Evolutionary conservation across 2,888 invertebrate genomes (phyloP), one percentile per base, ranked within the genome.

Genomic region (Theristus sp.): DNA sequence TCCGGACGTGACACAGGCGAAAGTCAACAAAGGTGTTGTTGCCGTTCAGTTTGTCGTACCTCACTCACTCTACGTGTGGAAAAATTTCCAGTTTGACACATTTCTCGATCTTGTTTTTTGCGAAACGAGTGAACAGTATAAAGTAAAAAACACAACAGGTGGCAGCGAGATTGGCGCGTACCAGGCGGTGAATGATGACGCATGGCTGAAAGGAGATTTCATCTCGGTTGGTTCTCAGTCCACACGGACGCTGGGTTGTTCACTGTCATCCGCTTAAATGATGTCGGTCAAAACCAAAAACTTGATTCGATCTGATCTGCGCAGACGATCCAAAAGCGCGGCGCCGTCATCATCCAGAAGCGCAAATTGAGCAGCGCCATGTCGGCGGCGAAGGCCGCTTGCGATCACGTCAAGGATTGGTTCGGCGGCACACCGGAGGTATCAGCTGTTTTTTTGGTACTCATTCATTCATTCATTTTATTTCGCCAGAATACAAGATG

Each of bases 311-410:
- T 56, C 24, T 46, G 24, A 3, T 61, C 28, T 65, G n/a, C 68
- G 46, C 72, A 87, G 77, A 89, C 83, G 47, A 91, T 99, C 6
- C 98, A 98, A 77, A 93, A 89, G 75, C 83, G 98, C 66, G 98
- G 98, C 53, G 96, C 90, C 56, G 89, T 91, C 57, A 94, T 99
- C 6, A 98, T 98, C 71, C 86, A 86, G 49, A 93, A 93, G 0
- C 84, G 98, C 60, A 94, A 96, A 78, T 86, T 98, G 83, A 94
- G 94, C 0, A 94, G 94, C 2, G 98, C 98, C 1, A 86, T 98
- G 84, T 94, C 94, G 31, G 98, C 98, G 1, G 96, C 98, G 25
- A 98, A 98, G 77, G 96, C 98, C 29, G 93, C 94, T 30, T 86
- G 87, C 66, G 96, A 98, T 76, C 96, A 98, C 74, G 90, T 98